phyloP scores from a whole-genome alignment of 2,113 vertebrate genomes.

The Ornithorhynchus anatinus region DNA sequence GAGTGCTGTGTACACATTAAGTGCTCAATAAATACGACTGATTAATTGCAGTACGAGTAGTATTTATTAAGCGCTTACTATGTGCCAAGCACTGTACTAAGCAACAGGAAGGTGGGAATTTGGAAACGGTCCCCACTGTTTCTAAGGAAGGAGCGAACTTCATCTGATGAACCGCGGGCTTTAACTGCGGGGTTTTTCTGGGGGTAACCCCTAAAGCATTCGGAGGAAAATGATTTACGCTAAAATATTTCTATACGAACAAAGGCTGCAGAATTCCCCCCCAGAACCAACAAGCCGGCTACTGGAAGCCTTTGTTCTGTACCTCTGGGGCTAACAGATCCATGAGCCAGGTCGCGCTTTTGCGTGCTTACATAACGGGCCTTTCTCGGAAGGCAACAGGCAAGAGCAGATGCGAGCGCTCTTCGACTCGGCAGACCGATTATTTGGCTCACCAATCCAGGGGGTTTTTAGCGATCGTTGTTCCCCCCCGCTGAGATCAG shows the following conservation, averaged over 20 bases:
- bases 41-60: no score
- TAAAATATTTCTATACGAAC: slow-evolving; percentile 1
- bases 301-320: not conserved
- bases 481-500: not conserved
- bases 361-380: not conserved
- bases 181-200: no score
- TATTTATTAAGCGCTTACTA: no score
- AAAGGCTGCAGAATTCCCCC: not conserved
- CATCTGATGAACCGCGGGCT: no score
- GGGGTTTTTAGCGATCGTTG: not conserved
- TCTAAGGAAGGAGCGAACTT: no score
- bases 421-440: not conserved
- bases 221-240: not conserved
- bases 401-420: slow-evolving; percentile 9
- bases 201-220: no score
- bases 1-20: no score
- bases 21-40: no score
- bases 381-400: slow-evolving; percentile 19
- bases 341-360: slow-evolving; percentile 27
- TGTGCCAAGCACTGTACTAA: no score
- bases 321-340: not conserved
- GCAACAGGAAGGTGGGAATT: no score
- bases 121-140: no score
- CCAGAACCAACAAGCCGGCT: not conserved
- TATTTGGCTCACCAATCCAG: not conserved